A percentile compares a stretch with the other conserved stretches of the same genome.
These are phyloP conservation scores for Aphelenchoides fujianensis DNA, from an alignment of 1,140 invertebrate genomes.

Conservation along the genomic window DNA sequence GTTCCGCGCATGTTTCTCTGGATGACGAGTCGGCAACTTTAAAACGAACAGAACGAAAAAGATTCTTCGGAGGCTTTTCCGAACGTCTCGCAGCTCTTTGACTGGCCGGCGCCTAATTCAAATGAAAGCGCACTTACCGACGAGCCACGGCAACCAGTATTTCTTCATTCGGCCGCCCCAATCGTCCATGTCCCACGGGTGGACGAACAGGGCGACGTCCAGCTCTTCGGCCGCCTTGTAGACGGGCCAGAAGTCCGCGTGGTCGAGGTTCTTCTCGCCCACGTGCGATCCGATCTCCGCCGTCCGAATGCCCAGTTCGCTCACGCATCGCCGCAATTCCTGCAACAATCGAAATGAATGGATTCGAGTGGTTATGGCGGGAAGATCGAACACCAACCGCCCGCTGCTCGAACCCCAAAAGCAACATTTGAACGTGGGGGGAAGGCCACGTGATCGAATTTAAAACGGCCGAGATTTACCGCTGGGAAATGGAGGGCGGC, in stretches of 20 bases:
- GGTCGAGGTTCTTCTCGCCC: slow-evolving; percentile 69
- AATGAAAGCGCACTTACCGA: slow-evolving; percentile 66
- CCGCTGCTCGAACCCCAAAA: too few relatives aligned
- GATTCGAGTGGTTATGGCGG: background rate
- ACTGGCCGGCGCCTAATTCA: too few relatives aligned
- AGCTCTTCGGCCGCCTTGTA: slow-evolving; percentile 68
- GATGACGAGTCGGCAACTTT: too few relatives aligned
- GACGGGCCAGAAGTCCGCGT: slow-evolving; percentile 66
- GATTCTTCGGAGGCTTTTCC: too few relatives aligned
- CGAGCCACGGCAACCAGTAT: slow-evolving; percentile 70
- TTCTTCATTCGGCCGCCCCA: slow-evolving; percentile 66
- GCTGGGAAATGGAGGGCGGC: background rate
- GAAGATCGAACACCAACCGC: background rate
- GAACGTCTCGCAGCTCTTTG: too few relatives aligned
- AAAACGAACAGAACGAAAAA: too few relatives aligned
- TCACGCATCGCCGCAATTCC: slow-evolving; percentile 67
- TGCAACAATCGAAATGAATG: slow-evolving; percentile 28
- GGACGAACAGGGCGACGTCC: slow-evolving; percentile 67
- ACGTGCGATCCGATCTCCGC: slow-evolving; percentile 70
- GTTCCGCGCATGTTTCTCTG: too few relatives aligned
- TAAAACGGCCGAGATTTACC: background rate
- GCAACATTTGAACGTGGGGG: too few relatives aligned
- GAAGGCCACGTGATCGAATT: too few relatives aligned
- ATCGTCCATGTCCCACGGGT: slow-evolving; percentile 70
- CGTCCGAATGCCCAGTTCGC: slow-evolving; percentile 66